Conservation (phyloP, 2,888 invertebrate species). For the Periphyllus acericola region DNA sequence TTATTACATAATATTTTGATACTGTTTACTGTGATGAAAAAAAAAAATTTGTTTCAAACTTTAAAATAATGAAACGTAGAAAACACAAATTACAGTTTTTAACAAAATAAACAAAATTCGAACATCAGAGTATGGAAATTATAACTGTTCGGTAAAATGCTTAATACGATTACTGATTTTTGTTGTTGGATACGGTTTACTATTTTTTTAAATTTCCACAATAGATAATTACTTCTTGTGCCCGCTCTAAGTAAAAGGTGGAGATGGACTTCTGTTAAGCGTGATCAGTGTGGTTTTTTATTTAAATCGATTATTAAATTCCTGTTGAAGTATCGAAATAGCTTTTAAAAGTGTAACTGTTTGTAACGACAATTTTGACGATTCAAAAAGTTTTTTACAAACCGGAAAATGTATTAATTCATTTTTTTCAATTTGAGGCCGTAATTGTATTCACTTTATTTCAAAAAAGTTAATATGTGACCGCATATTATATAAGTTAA, state of each 20-base stretch:
- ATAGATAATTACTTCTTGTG: background rate
- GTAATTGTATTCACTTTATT: background rate
- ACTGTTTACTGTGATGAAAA: no score
- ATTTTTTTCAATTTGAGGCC: background rate
- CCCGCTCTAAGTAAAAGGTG: background rate
- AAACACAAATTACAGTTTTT: no score
- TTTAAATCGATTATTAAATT: background rate
- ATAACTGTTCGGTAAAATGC: no score
- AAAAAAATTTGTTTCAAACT: no score
- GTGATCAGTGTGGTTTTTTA: no score
- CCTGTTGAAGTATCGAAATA: background rate
- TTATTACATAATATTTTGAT: no score
- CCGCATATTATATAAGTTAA: no score
- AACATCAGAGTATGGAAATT: no score
- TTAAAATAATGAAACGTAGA: no score
- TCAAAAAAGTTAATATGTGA: no score
- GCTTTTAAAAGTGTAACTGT: no score
- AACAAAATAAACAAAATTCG: no score
- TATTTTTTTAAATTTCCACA: background rate
- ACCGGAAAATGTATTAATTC: background rate
- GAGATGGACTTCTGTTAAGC: background rate
- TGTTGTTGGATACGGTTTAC: background rate
- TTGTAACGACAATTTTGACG: background rate
- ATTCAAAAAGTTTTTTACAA: slow-evolving; percentile 4
- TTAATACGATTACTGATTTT: background rate